Percentiles rank a stretch among this genome's conserved stretches.
Evolutionary conservation across 2,888 invertebrate species (phyloP).

Genomic region (Macaria notata): DNA sequence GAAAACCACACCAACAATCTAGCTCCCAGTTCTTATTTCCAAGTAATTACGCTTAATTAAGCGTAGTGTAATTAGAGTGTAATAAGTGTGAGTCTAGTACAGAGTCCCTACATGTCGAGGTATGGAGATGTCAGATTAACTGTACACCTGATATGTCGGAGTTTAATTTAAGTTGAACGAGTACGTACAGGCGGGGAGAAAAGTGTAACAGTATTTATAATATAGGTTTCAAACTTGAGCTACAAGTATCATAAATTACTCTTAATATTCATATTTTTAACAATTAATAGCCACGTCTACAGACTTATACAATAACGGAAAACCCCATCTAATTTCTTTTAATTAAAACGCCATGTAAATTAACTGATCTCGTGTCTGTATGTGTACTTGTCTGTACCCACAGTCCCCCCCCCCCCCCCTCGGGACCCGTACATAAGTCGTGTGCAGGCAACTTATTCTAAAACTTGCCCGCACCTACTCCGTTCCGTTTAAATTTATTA

Average conservation of each 20-base stretch:
- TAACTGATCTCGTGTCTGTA: not conserved
- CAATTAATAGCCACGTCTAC: too few species aligned
- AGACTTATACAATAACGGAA: too few species aligned
- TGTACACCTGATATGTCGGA: constrained; percentile 54
- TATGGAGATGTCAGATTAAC: constrained; percentile 64
- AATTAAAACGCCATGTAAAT: too few species aligned
- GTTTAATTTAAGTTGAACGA: constrained; percentile 64
- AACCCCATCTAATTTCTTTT: too few species aligned
- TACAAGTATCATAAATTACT: too few species aligned
- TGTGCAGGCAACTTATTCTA: constrained; percentile 51
- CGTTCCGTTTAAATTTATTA: constrained; percentile 53
- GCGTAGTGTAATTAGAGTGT: too few species aligned
- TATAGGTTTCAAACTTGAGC: too few species aligned
- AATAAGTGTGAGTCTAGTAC: constrained; percentile 4
- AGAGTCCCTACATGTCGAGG: constrained; percentile 46
- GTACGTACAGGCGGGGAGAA: constrained; percentile 36
- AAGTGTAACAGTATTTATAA: constrained; percentile 27
- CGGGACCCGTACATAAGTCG: constrained; percentile 50
- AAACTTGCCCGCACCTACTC: constrained; percentile 37
- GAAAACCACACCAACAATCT: too few species aligned
- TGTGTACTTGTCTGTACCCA: constrained; percentile 22
- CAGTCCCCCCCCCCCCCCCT: constrained; percentile 43
- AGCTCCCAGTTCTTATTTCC: too few species aligned
- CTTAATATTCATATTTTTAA: too few species aligned
- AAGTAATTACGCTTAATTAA: too few species aligned